These are phyloP conservation scores for Platorchestia sp. DNA, from an alignment of 1,140 invertebrate genomes.

Conservation along the genomic window DNA sequence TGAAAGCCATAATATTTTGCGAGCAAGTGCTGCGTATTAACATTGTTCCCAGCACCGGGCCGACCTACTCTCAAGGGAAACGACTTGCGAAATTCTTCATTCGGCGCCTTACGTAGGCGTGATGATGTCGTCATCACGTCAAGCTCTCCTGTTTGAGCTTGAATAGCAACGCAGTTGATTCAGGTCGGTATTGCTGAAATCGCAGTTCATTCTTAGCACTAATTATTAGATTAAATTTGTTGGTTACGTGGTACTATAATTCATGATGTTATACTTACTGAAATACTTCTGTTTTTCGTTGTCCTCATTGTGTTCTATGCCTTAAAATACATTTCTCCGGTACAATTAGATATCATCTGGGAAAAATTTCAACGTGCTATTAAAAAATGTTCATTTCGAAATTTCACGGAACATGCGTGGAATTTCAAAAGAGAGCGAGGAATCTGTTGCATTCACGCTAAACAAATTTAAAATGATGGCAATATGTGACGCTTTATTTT, in stretches of 20 bases:
- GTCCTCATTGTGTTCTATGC: background rate
- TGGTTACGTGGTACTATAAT: background rate
- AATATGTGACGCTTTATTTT: background rate
- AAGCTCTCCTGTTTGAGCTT: background rate
- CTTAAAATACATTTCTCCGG: background rate
- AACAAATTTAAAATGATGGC: background rate
- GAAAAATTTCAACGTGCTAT: background rate
- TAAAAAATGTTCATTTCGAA: too few species aligned
- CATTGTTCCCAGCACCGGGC: background rate
- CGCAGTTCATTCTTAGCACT: background rate
- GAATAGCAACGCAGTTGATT: background rate
- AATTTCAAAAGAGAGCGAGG: background rate
- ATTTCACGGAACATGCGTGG: background rate
- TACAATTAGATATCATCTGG: background rate
- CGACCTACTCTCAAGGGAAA: background rate
- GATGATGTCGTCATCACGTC: background rate
- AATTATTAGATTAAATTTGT: background rate
- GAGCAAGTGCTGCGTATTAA: background rate
- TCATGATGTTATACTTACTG: background rate
- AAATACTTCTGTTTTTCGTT: background rate
- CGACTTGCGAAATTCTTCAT: background rate
- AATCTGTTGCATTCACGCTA: background rate
- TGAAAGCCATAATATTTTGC: background rate
- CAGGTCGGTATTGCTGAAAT: background rate
- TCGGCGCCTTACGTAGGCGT: background rate